Conservation (phyloP, 2,888 invertebrate species). For the Thereva unica region DNA sequence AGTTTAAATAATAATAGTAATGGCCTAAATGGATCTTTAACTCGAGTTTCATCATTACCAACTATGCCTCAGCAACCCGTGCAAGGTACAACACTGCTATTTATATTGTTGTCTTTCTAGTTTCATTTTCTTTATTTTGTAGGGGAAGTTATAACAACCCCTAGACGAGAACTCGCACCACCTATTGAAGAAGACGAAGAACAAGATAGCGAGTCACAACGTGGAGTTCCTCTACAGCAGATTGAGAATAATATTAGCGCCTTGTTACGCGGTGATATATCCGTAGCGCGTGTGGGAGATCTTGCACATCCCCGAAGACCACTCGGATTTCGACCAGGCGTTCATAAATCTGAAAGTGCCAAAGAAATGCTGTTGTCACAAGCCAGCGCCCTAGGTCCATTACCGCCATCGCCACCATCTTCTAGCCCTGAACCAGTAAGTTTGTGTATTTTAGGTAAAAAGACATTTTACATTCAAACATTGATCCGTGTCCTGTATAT, state of each 20-base stretch:
- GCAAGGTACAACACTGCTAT: conserved; percentile 11
- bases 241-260: conserved; percentile 75
- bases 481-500: conserved; percentile 13
- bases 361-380: conserved; percentile 67
- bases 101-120: not conserved
- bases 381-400: conserved; percentile 53
- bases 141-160: conserved; percentile 55
- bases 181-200: conserved; percentile 73
- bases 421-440: conserved; percentile 48
- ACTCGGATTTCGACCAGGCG: conserved; percentile 62
- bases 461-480: not conserved
- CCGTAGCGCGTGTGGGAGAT: conserved; percentile 50
- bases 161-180: conserved; percentile 68
- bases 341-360: conserved; percentile 75
- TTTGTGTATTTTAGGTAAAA: conserved; percentile 28
- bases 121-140: conserved; percentile 13
- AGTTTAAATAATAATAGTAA: conserved; percentile 39
- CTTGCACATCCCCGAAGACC: conserved; percentile 53
- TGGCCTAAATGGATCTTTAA: conserved; percentile 40
- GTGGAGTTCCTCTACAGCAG: conserved; percentile 70
- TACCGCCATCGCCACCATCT: conserved; percentile 57
- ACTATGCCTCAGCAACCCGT: conserved; percentile 40
- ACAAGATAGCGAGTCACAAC: conserved; percentile 65
- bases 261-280: conserved; percentile 62
- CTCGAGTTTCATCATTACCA: conserved; percentile 44